Base-by-base conservation (phyloP, 2,797 vertebrate genomes). In the Megaceryle alcyon region DNA sequence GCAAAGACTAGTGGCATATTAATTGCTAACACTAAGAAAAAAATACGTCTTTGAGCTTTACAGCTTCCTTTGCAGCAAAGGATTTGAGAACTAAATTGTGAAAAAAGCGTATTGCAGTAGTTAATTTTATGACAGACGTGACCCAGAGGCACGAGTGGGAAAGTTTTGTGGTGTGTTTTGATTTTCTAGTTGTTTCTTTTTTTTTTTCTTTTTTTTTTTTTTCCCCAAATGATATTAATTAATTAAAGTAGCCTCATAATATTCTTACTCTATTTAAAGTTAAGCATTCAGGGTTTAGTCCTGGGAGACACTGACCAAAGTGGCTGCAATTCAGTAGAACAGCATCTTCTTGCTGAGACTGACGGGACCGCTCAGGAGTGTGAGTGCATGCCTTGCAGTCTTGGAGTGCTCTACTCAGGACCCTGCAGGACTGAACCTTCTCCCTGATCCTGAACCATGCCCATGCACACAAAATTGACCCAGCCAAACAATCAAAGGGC, bases 1-100 rank as follows among this genome's bases (percentile, higher is more conserved):
- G 95, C 91, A 94, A 93, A 91, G 95, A 91, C 86, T 95, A 71
- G 64, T 76, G 94, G 87, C 93, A 95, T 94, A 96, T 96, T 97
- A 96, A 96, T 95, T 95, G 92, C 95, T 94, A 97, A 95, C 97
- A 89, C 81, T 93, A 96, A 97, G 93, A 70, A 87, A 75, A 96
- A 97, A 93, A 92, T 82, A 95, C 1, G 35, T 88, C 79, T 96
- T 85, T 21, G 78, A 92, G 82, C 79, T 97, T 97, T 94, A 91
- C 89, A 91, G 85, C 72, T 91, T 77, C 23, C 85, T 88, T 94
- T 94, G 86, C 72, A 96, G 95, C 64, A 77, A 91, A 95, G 75
- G 76, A 35, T 79, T 94, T 91, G 78, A 96, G 85, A 95, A 46
- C 63, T 92, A 88, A 94, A 83, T 46, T 56, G 69, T 72, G 37